phyloP scores from a whole-genome alignment of 2,888 invertebrate species.

The Catonia carolina region DNA sequence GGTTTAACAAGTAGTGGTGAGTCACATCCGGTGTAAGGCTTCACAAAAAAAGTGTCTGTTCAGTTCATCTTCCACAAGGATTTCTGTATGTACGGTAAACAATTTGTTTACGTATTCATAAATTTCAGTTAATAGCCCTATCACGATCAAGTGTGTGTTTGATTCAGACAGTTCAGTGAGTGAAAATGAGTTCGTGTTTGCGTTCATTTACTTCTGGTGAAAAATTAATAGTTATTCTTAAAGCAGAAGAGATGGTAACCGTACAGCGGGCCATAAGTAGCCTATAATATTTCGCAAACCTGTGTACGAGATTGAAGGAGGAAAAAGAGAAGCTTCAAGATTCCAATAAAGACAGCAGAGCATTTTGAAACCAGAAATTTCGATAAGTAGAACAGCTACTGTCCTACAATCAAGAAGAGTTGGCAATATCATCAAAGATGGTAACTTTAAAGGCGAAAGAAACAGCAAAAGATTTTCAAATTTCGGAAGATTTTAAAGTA shows the following conservation, averaged over 20 bases:
- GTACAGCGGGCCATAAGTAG: not conserved
- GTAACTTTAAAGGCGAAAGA: not conserved
- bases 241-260: not conserved
- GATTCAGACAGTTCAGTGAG: no score
- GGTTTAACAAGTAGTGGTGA: no score
- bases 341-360: no score
- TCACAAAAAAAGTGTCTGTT: no score
- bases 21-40: no score
- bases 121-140: not conserved
- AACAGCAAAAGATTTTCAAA: not conserved
- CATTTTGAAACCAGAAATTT: not conserved
- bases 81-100: no score
- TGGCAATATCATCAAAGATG: not conserved
- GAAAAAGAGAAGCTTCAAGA: not conserved
- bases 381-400: no score
- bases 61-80: no score
- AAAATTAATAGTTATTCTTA: not conserved
- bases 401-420: not conserved
- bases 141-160: not conserved
- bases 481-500: not conserved
- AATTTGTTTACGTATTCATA: no score
- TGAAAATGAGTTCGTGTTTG: not conserved
- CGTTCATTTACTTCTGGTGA: not conserved
- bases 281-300: not conserved
- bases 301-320: not conserved